Conservation (phyloP, 2,888 invertebrate species). For the Clanis bilineata region DNA sequence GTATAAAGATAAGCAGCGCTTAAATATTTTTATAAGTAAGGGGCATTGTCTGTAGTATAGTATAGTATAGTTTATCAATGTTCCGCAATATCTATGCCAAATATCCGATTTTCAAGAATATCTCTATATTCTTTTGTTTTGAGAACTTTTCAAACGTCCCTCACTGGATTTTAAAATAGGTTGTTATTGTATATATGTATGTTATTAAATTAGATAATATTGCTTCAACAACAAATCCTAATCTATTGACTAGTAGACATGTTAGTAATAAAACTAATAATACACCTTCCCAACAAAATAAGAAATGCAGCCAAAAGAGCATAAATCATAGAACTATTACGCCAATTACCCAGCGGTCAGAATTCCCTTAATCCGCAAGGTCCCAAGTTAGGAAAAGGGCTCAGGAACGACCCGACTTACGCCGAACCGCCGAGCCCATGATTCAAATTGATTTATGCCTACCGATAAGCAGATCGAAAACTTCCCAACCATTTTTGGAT, state of each 20-base stretch:
- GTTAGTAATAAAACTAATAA: not conserved
- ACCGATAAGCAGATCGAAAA: conserved; percentile 71
- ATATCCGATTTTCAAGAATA: too few species aligned
- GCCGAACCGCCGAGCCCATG: conserved; percentile 46
- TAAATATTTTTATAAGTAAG: too few species aligned
- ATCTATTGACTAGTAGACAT: not conserved
- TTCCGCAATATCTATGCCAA: too few species aligned
- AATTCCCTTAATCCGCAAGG: conserved; percentile 67
- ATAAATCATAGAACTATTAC: conserved; percentile 75
- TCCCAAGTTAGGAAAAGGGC: conserved; percentile 68
- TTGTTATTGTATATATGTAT: too few species aligned
- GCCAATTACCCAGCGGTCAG: conserved; percentile 76
- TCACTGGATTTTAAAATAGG: too few species aligned
- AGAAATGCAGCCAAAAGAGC: conserved; percentile 34
- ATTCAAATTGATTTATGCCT: conserved; percentile 77
- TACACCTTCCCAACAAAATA: conserved; percentile 20
- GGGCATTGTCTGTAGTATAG: too few species aligned
- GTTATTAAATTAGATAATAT: too few species aligned
- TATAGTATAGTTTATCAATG: too few species aligned
- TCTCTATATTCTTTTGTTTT: too few species aligned
- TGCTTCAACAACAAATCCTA: too few species aligned
- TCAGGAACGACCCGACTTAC: conserved; percentile 64
- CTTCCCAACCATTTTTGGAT: conserved; percentile 43
- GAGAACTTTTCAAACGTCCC: too few species aligned
- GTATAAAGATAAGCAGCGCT: too few species aligned